phyloP scores from a whole-genome alignment of 2,113 vertebrate genomes.

The Ctenomys sociabilis region DNA sequence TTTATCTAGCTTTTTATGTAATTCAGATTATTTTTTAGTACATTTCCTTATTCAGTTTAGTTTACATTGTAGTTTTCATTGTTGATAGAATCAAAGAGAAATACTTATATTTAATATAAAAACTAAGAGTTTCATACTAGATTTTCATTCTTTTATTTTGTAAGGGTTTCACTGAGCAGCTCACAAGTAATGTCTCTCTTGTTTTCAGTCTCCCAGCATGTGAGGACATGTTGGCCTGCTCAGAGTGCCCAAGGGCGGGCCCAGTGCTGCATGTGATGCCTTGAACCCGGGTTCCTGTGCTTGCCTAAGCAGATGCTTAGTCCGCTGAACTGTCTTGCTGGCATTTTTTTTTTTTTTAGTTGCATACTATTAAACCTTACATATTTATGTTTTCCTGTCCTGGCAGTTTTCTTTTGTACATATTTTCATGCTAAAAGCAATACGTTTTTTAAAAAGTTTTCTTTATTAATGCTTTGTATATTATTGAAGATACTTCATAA shows the following conservation, averaged over 20 bases:
- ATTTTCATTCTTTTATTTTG: no score
- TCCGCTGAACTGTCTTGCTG: no score
- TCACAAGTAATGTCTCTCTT: no score
- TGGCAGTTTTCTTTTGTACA: not conserved
- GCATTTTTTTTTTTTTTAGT: no score
- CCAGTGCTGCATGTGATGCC: no score
- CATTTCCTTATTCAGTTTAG: not conserved
- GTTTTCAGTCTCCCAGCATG: no score
- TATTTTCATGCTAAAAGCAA: not conserved
- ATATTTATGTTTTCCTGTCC: not conserved
- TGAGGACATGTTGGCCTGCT: no score
- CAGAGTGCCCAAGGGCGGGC: no score
- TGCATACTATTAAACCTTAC: not conserved
- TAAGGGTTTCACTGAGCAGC: no score
- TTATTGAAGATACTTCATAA: not conserved
- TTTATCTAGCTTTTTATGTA: not conserved
- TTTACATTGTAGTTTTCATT: not conserved
- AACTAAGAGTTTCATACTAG: not conserved
- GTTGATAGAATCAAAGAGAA: not conserved
- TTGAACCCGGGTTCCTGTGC: no score
- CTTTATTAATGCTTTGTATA: not conserved
- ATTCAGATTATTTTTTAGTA: not conserved
- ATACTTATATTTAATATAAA: conserved; percentile 16
- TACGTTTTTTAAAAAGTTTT: not conserved
- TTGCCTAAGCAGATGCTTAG: no score